Base-by-base conservation (phyloP, 2,797 vertebrate species). In the Streptopelia turtur region DNA sequence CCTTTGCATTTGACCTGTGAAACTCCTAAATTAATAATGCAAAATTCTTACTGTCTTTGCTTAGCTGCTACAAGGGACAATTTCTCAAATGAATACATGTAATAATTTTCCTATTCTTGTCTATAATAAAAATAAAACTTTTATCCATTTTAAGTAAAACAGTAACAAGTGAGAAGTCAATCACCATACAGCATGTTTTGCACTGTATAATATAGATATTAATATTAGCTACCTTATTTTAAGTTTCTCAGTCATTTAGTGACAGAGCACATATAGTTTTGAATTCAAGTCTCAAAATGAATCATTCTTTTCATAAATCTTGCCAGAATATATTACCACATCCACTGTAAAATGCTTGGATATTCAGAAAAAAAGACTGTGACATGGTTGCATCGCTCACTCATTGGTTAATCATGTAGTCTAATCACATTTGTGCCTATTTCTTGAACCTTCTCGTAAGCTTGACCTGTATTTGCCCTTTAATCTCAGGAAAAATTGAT, bases 191-290 rank as follows among this genome's bases (percentile, higher is more conserved):
- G 55, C 75, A 30, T 89, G 78, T 81, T 78, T 95, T 64, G 13
- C 50, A 87, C 28, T 30, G 50, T 89, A 45, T 47, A 84, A 3
- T 35, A 31, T 18, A 95, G 28, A 63, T 27, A 65, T 93, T 91
- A 90, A 70, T 90, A 82, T 94, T 84, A 71, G 35, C 7, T 94
- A 8, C 31, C 30, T 91, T 95, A 91, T 85, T 95, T 87, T 75
- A 61, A n/a, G 56, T 93, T 96, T 92, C 72, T 89, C 28, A 72
- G 49, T 70, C 39, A 71, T 91, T 95, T 94, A 78, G 82, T 87
- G 87, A 94, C 72, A 93, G 43, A 81, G 56, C 71, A 91, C 16
- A 63, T 83, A 61, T 31, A 83, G 20, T 87, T 89, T 41, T 74
- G 49, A 97, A 82, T 63, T 55, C 30, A 87, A 25, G 74, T 86